phyloP scores from a whole-genome alignment of 1,140 invertebrate species.

The Ostrea denselamellosa region DNA sequence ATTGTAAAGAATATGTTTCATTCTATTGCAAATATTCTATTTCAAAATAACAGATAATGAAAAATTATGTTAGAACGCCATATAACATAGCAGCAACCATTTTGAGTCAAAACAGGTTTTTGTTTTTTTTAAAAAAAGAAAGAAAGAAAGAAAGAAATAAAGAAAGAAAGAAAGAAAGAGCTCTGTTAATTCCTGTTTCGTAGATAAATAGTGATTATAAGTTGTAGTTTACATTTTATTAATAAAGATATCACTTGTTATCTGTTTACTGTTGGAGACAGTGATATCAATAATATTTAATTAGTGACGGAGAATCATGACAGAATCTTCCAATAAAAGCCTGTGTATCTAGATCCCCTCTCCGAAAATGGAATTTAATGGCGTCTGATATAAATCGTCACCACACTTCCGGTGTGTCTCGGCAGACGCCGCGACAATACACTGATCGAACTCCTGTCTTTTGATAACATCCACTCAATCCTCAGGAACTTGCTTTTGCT shows the following conservation, averaged over 20 bases:
- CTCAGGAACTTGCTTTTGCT: neutral
- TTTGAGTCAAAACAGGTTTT: too few relatives aligned
- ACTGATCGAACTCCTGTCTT: neutral
- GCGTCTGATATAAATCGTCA: neutral
- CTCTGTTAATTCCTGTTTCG: too few relatives aligned
- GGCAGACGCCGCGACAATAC: neutral
- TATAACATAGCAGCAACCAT: too few relatives aligned
- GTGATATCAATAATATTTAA: neutral
- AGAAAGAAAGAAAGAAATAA: too few relatives aligned
- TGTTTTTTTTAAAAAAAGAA: too few relatives aligned
- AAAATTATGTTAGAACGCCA: too few relatives aligned
- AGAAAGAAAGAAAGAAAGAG: too few relatives aligned
- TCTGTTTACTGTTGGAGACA: neutral
- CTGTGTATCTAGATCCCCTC: neutral
- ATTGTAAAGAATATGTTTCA: neutral
- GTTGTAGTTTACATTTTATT: too few relatives aligned
- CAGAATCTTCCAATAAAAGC: neutral
- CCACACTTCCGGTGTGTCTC: neutral
- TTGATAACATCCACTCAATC: neutral
- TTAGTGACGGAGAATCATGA: neutral
- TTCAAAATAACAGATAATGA: too few relatives aligned
- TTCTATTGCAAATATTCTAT: neutral
- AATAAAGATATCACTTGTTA: too few relatives aligned
- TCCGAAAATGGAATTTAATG: neutral
- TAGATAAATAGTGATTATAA: too few relatives aligned